Evolutionary conservation across 2,888 invertebrate species (phyloP).

Genomic region (Ectemnius cavifrons): DNA sequence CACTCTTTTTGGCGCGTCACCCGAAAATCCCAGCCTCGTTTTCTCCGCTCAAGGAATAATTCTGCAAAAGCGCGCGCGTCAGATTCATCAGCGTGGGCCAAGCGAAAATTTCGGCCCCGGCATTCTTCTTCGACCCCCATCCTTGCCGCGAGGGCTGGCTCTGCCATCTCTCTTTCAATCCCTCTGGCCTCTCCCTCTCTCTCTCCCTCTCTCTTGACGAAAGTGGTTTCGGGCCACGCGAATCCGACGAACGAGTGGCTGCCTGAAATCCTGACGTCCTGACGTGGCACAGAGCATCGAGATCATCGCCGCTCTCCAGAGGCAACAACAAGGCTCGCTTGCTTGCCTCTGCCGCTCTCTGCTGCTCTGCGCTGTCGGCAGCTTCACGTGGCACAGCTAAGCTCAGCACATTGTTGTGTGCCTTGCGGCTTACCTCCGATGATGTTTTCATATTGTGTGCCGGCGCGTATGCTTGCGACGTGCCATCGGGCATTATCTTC

Average conservation of each 20-base stretch:
- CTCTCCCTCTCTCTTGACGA: slow-evolving; percentile 27
- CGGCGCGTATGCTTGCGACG: slow-evolving; percentile 50
- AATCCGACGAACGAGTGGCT: slow-evolving; percentile 53
- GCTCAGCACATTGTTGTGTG: slow-evolving; percentile 77
- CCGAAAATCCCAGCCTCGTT: background rate
- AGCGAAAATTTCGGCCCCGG: slow-evolving; percentile 21
- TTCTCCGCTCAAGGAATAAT: slow-evolving; percentile 38
- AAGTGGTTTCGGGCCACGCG: slow-evolving; percentile 53
- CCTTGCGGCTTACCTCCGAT: slow-evolving; percentile 74
- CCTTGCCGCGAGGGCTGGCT: slow-evolving; percentile 33
- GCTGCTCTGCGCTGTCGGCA: slow-evolving; percentile 1
- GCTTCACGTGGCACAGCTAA: slow-evolving; percentile 60
- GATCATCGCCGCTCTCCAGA: slow-evolving; percentile 15
- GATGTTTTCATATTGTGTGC: slow-evolving; percentile 76
- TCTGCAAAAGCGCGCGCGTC: slow-evolving; percentile 48
- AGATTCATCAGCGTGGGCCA: slow-evolving; percentile 50
- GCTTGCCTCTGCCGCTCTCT: background rate
- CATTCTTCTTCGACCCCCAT: slow-evolving; percentile 39
- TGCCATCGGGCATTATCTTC: slow-evolving; percentile 50
- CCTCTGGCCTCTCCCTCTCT: slow-evolving; percentile 25
- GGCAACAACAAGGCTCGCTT: slow-evolving; percentile 5
- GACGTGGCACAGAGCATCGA: slow-evolving; percentile 72
- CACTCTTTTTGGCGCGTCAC: too few relatives aligned
- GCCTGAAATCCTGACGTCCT: slow-evolving; percentile 72
- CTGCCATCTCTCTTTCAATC: too few relatives aligned